phyloP scores from a whole-genome alignment of 1,140 invertebrate genomes.

The Drosophila erecta region DNA sequence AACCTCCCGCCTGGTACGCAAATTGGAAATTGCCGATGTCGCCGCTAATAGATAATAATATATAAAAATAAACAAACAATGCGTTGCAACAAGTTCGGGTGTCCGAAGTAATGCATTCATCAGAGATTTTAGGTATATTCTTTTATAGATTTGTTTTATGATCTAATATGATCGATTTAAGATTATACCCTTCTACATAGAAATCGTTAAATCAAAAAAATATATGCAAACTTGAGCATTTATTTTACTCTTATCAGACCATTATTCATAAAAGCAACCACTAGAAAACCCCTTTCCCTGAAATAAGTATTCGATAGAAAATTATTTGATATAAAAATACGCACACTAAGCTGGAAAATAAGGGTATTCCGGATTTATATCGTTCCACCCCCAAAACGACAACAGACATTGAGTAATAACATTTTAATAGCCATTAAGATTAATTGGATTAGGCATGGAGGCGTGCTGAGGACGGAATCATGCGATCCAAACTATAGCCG shows the following conservation, averaged over 20 bases:
- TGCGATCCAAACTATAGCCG: conserved; percentile 33
- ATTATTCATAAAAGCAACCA: neutral
- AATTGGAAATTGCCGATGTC: conserved; percentile 35
- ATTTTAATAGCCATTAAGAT: conserved; percentile 74
- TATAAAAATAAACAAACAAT: conserved; percentile 26
- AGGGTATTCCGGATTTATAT: neutral
- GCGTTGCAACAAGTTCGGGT: neutral
- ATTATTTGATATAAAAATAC: conserved; percentile 13
- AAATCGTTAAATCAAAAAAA: neutral
- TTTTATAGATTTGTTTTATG: no score
- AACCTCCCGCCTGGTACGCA: conserved; percentile 22
- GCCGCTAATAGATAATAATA: conserved; percentile 20
- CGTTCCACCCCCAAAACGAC: conserved; percentile 9
- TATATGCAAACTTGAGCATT: neutral
- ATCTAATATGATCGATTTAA: neutral
- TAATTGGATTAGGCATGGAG: conserved; percentile 53
- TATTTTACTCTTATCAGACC: neutral
- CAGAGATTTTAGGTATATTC: neutral
- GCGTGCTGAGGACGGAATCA: conserved; percentile 52
- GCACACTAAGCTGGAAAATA: neutral
- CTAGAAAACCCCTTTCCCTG: neutral
- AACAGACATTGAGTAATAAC: conserved; percentile 70
- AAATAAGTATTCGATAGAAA: conserved; percentile 1
- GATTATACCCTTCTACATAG: neutral
- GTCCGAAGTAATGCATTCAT: neutral